These are phyloP conservation scores for Rissa tridactyla DNA, from an alignment of 2,113 vertebrate species.

Conservation along the genomic window DNA sequence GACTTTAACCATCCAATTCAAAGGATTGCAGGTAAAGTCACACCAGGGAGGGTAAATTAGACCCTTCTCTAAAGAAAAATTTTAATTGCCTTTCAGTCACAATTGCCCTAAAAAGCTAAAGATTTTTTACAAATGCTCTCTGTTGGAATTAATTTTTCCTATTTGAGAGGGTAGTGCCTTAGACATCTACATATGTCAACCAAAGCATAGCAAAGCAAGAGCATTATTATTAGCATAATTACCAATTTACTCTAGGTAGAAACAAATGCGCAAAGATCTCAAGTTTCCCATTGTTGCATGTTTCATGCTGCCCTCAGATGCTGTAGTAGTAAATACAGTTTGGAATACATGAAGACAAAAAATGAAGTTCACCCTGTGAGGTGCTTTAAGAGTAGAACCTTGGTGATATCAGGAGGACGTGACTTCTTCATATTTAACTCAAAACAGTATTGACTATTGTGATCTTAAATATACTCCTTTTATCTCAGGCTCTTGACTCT, in stretches of 20 bases:
- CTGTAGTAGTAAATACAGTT: background rate
- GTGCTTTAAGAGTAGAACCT: background rate
- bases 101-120: background rate
- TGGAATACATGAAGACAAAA: background rate
- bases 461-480: background rate
- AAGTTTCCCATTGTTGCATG: background rate
- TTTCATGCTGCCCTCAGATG: background rate
- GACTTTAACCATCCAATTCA: background rate
- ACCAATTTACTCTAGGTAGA: background rate
- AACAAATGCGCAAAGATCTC: background rate
- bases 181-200: background rate
- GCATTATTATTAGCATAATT: background rate
- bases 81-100: background rate
- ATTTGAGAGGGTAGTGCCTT: background rate
- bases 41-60: background rate
- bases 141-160: background rate
- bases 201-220: background rate
- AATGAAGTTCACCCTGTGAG: background rate
- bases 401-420: background rate
- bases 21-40: background rate
- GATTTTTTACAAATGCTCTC: fast-evolving
- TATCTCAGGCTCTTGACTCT: background rate
- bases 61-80: background rate
- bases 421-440: background rate
- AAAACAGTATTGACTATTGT: background rate